Percentiles rank a stretch among this genome's conserved stretches.
Evolutionary conservation across 1,140 invertebrate species (phyloP).

Genomic region (Aphis gossypii): DNA sequence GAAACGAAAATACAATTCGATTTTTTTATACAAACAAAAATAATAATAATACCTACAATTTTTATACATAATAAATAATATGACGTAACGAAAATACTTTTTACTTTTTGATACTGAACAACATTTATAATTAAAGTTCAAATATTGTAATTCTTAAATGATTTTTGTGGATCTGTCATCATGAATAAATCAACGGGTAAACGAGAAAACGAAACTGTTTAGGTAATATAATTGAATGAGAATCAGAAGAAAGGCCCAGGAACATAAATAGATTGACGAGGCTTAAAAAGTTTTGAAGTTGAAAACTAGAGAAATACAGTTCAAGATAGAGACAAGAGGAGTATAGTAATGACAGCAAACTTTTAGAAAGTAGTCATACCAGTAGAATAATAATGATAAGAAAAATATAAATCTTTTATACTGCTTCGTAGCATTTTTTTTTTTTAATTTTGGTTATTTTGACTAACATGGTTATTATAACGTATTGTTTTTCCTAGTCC

Average conservation of each 20-base stretch:
- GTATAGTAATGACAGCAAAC: background rate
- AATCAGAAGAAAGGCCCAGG: too few relatives aligned
- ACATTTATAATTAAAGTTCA: background rate
- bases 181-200: background rate
- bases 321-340: background rate
- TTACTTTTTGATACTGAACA: background rate
- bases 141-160: background rate
- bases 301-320: background rate
- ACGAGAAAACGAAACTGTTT: too few relatives aligned
- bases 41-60: background rate
- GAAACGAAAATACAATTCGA: background rate
- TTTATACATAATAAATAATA: too few relatives aligned
- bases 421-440: background rate
- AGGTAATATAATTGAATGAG: too few relatives aligned
- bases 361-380: background rate
- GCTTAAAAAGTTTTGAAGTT: background rate
- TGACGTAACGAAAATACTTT: too few relatives aligned
- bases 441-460: background rate
- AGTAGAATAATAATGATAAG: background rate
- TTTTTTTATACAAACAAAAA: background rate
- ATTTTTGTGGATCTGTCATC: background rate
- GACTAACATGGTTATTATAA: background rate
- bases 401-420: background rate
- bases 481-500: background rate
- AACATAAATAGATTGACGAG: too few relatives aligned